Conservation (phyloP, 2,888 invertebrate species). For the Polymixis lichenea region DNA sequence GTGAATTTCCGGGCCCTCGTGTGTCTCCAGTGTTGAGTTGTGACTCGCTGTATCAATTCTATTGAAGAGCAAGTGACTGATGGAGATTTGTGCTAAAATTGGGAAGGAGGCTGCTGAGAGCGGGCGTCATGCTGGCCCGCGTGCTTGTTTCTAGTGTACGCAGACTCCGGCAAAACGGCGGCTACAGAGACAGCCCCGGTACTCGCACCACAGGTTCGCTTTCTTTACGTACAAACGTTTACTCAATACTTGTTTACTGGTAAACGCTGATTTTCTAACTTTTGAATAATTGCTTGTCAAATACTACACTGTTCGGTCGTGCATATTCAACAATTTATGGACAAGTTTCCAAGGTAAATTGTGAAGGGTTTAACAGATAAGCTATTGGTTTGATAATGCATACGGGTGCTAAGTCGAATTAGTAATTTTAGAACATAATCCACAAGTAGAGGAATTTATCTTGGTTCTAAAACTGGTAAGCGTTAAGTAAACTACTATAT, state of each 20-base stretch:
- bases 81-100: slow-evolving; percentile 84
- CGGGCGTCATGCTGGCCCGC: slow-evolving; percentile 85
- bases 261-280: slow-evolving; percentile 62
- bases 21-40: slow-evolving; percentile 82
- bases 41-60: slow-evolving; percentile 73
- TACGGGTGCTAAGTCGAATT: slow-evolving; percentile 58
- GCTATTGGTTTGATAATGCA: slow-evolving; percentile 70
- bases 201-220: slow-evolving; percentile 86
- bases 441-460: slow-evolving; percentile 50
- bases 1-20: slow-evolving; percentile 78
- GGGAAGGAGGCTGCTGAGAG: slow-evolving; percentile 74
- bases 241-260: slow-evolving; percentile 57
- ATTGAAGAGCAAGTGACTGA: slow-evolving; percentile 81
- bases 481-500: slow-evolving; percentile 54
- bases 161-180: slow-evolving; percentile 86
- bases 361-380: slow-evolving; percentile 79
- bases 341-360: slow-evolving; percentile 81
- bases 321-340: slow-evolving; percentile 72
- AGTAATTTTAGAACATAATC: slow-evolving; percentile 32
- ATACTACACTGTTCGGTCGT: slow-evolving; percentile 55
- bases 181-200: slow-evolving; percentile 80
- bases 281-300: slow-evolving; percentile 64
- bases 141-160: slow-evolving; percentile 82
- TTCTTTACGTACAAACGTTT: slow-evolving; percentile 60
- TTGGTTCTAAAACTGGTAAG: slow-evolving; percentile 51